phyloP scores from a whole-genome alignment of 2,888 invertebrate species.

The Slavum lentiscoides region DNA sequence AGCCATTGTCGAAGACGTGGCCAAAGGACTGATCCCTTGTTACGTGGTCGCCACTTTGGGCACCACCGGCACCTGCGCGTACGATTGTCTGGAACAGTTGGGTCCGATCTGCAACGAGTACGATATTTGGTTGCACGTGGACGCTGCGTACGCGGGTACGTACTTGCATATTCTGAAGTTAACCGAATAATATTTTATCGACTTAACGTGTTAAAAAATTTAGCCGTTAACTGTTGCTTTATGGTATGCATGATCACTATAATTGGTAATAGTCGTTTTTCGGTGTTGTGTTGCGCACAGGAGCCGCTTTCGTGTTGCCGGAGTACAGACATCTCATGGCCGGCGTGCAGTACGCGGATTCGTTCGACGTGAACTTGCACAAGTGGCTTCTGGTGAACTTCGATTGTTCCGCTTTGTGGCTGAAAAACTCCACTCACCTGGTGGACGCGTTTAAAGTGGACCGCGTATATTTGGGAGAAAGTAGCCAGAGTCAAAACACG shows the following conservation, averaged over 20 bases:
- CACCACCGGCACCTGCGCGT: conserved; percentile 84
- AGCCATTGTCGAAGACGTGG: conserved; percentile 76
- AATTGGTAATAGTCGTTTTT: no score
- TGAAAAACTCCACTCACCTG: conserved; percentile 78
- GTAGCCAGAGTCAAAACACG: conserved; percentile 62
- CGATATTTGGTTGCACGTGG: conserved; percentile 87
- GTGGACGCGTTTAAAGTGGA: conserved; percentile 88
- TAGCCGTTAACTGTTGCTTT: no score
- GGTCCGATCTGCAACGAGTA: conserved; percentile 78
- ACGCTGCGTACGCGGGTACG: conserved; percentile 86
- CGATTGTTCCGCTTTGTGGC: conserved; percentile 93
- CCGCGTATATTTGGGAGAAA: conserved; percentile 81
- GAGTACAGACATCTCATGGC: conserved; percentile 81
- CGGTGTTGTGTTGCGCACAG: conserved; percentile 58
- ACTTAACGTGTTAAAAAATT: no score
- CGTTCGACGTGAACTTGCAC: conserved; percentile 92
- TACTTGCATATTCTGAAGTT: no score
- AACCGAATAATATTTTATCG: no score
- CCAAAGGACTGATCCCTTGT: conserved; percentile 82
- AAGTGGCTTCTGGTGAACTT: conserved; percentile 95
- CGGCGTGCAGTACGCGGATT: conserved; percentile 80
- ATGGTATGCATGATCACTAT: no score
- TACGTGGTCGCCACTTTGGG: conserved; percentile 83
- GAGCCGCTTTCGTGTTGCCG: conserved; percentile 87
- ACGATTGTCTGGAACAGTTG: conserved; percentile 82